Base-by-base conservation (phyloP, 2,797 vertebrate species). In the Craterocephalus amniculus region DNA sequence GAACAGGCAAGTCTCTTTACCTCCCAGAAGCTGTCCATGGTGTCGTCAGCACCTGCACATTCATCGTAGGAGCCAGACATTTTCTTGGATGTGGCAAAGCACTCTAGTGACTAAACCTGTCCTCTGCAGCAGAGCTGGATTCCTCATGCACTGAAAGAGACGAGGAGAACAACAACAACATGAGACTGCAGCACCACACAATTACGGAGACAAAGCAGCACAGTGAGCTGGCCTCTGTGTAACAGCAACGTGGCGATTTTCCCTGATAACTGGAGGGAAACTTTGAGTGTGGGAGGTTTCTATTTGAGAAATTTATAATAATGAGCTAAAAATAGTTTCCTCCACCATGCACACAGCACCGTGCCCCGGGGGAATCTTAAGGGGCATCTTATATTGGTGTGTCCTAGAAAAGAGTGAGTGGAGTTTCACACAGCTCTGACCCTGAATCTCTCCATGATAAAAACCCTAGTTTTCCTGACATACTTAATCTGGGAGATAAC, bases 21-120 rank as follows among this genome's bases (percentile, higher is more conserved):
- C 97, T 99, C 97, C 97, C 97, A 99, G 92, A 99, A 99, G 94
- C 97, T 99, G 94, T 99, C 97, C 1, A 97, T 99, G 72, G 93
- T 95, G 92, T 98, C 97, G 92, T 99, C 97, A 0, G 88, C 83
- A 32, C 93, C 94, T 10, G 94, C 90, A 70, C 94, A 88, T 89
- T 99, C 97, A 35, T 99, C 97, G 65, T 98, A 99, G 90, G 96
- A 97, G 92, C 95, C 95, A 48, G 97, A 99, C 97, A 99, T 98
- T 92, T 90, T 92, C 92, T 87, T 90, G 56, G 87, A 87, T 69
- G 81, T 91, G 78, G 91, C 72, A 74, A 84, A 91, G 78, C 80
- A 80, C 91, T 87, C 83, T 87, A 87, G 91, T 78, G 83, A 80
- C 89, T 88, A 87, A 90, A 91, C 77, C 86, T 90, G 89, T 92